Conservation (phyloP, 2,797 vertebrate species). For the Acanthurus lineatus region DNA sequence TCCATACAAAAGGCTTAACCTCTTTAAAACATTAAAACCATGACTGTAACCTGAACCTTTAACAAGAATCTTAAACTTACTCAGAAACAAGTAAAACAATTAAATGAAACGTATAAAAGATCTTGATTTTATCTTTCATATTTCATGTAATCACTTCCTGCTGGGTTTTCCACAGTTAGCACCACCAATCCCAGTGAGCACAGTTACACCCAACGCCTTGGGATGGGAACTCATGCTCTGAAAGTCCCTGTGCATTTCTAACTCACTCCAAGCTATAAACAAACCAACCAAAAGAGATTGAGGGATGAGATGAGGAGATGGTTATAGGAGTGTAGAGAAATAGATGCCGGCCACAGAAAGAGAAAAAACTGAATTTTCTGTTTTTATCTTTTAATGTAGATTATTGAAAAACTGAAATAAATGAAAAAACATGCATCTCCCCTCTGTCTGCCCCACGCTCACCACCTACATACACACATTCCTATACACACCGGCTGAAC, state of each 20-base stretch:
- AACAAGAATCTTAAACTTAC: neutral
- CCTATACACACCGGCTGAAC: conserved; percentile 30
- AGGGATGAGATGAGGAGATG: neutral
- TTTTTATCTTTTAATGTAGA: neutral
- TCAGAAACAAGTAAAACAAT: neutral
- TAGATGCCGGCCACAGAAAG: neutral
- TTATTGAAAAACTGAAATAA: neutral
- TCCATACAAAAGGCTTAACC: neutral
- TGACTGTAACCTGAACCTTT: neutral
- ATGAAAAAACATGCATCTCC: neutral
- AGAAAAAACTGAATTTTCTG: neutral
- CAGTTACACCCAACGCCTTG: conserved; percentile 76
- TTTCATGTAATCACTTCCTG: conserved; percentile 71
- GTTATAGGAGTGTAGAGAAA: neutral
- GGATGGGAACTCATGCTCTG: conserved; percentile 67
- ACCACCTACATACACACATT: conserved; percentile 34
- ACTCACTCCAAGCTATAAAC: conserved; percentile 51
- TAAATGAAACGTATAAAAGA: conserved; percentile 8
- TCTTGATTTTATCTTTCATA: conserved; percentile 60
- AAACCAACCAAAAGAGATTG: conserved; percentile 20
- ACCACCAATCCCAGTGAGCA: conserved; percentile 52
- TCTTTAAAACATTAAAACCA: neutral
- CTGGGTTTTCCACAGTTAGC: conserved; percentile 55
- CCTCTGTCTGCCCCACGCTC: neutral
- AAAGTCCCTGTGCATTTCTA: conserved; percentile 53